Evolutionary conservation across 1,140 invertebrate species (phyloP).

Genomic region (Drosophila nasuta): DNA sequence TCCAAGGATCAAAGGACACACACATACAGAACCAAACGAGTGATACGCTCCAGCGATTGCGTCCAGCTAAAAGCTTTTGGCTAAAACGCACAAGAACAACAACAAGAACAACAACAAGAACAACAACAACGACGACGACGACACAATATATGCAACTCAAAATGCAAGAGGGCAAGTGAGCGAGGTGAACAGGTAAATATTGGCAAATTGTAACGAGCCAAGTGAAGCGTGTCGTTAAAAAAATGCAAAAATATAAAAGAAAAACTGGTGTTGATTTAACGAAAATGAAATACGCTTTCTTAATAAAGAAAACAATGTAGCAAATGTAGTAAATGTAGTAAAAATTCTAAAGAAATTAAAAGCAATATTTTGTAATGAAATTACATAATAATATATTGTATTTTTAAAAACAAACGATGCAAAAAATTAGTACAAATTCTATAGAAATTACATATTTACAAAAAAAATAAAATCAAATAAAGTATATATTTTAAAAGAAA

Average conservation of each 20-base stretch:
- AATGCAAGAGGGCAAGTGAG: slow-evolving; percentile 5
- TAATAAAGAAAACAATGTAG: background rate
- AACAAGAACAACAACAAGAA: slow-evolving; percentile 5
- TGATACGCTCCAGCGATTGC: slow-evolving; percentile 59
- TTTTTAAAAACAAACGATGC: too few species aligned
- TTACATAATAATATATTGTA: too few species aligned
- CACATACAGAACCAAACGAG: background rate
- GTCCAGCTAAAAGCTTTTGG: slow-evolving; percentile 79
- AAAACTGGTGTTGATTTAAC: background rate
- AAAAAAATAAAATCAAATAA: too few species aligned
- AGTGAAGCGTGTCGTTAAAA: slow-evolving; percentile 61
- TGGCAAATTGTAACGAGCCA: slow-evolving; percentile 67
- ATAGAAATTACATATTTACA: too few species aligned
- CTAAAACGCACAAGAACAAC: slow-evolving; percentile 55
- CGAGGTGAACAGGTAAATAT: slow-evolving; percentile 45
- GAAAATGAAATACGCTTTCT: slow-evolving; percentile 13
- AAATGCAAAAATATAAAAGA: slow-evolving; percentile 17
- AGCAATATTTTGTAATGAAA: too few species aligned
- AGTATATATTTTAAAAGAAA: too few species aligned
- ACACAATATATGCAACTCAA: slow-evolving; percentile 11
- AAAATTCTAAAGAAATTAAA: too few species aligned
- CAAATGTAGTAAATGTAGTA: too few species aligned
- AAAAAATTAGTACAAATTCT: too few species aligned
- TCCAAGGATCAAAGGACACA: slow-evolving; percentile 40
- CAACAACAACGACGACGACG: slow-evolving; percentile 13